Evolutionary conservation across 1,140 invertebrate genomes (phyloP).

Genomic region (Temnothorax nylanderi): DNA sequence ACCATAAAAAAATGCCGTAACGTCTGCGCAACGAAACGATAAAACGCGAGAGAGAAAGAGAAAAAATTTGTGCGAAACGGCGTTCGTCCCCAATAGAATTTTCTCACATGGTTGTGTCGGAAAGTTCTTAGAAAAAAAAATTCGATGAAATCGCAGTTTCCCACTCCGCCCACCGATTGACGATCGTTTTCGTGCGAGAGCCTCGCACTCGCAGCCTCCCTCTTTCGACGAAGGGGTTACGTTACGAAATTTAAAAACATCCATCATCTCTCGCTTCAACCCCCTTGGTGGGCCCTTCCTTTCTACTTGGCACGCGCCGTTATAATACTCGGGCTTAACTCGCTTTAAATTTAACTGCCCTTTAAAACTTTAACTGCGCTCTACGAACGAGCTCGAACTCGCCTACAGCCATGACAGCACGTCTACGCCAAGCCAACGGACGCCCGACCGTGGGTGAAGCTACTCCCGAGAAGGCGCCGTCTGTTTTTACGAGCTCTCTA

Average conservation of each 20-base stretch:
- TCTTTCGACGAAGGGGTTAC: slow-evolving; percentile 73
- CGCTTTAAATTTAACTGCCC: slow-evolving; percentile 83
- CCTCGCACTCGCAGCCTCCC: neutral
- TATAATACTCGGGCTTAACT: slow-evolving; percentile 77
- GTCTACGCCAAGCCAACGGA: neutral
- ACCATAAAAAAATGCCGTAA: slow-evolving; percentile 39
- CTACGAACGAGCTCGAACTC: slow-evolving; percentile 69
- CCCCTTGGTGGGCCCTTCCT: slow-evolving; percentile 63
- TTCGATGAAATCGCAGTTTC: slow-evolving; percentile 49
- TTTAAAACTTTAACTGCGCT: slow-evolving; percentile 78
- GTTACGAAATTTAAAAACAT: slow-evolving; percentile 81
- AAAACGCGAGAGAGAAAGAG: neutral
- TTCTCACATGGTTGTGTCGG: slow-evolving; percentile 11
- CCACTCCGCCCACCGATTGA: slow-evolving; percentile 65
- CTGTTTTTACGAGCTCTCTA: slow-evolving; percentile 73
- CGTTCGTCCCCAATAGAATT: neutral
- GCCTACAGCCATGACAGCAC: slow-evolving; percentile 47
- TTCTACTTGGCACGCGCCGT: slow-evolving; percentile 80
- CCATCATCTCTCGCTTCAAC: slow-evolving; percentile 78
- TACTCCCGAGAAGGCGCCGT: slow-evolving; percentile 52
- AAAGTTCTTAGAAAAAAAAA: slow-evolving; percentile 18
- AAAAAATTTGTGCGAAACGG: neutral
- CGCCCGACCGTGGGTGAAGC: slow-evolving; percentile 20
- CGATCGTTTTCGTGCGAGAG: neutral
- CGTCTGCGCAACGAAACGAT: slow-evolving; percentile 14